These are phyloP conservation scores for Leptinotarsa undecemlineata DNA, from an alignment of 1,140 invertebrate species.

Conservation along the genomic window DNA sequence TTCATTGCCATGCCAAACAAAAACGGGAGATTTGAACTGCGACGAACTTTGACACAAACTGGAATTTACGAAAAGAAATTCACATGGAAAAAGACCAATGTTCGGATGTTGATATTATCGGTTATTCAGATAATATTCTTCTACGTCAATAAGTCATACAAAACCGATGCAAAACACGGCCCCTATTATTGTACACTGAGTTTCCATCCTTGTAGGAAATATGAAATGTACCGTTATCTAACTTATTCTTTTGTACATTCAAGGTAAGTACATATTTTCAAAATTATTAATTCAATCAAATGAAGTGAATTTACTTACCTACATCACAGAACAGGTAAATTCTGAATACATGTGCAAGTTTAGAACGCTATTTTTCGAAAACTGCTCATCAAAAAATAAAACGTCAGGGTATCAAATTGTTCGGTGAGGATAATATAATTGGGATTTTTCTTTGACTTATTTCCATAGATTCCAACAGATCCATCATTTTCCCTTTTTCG, in stretches of 20 bases:
- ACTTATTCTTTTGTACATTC: conserved; percentile 42
- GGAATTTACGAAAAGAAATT: conserved; percentile 74
- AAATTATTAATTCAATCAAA: background rate
- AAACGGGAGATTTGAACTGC: conserved; percentile 77
- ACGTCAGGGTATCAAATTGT: too few relatives aligned
- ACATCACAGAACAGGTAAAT: too few relatives aligned
- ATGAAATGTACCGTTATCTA: background rate
- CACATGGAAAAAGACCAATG: conserved; percentile 72
- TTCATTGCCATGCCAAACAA: conserved; percentile 60
- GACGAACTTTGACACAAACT: conserved; percentile 83
- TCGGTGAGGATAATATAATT: too few relatives aligned
- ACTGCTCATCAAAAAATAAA: too few relatives aligned
- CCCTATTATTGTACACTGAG: conserved; percentile 94
- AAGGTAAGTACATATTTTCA: background rate
- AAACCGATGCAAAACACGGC: conserved; percentile 94
- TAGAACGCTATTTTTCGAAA: too few relatives aligned
- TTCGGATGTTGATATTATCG: conserved; percentile 81
- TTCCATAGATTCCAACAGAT: too few relatives aligned
- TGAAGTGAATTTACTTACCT: too few relatives aligned
- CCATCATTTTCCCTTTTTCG: too few relatives aligned
- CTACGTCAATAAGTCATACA: conserved; percentile 77
- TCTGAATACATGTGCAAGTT: too few relatives aligned
- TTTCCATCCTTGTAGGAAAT: conserved; percentile 86
- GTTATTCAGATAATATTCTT: conserved; percentile 72
- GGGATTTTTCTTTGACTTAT: too few relatives aligned